Evolutionary conservation across 2,888 invertebrate genomes (phyloP).

Genomic region (Thelaira solivaga): DNA sequence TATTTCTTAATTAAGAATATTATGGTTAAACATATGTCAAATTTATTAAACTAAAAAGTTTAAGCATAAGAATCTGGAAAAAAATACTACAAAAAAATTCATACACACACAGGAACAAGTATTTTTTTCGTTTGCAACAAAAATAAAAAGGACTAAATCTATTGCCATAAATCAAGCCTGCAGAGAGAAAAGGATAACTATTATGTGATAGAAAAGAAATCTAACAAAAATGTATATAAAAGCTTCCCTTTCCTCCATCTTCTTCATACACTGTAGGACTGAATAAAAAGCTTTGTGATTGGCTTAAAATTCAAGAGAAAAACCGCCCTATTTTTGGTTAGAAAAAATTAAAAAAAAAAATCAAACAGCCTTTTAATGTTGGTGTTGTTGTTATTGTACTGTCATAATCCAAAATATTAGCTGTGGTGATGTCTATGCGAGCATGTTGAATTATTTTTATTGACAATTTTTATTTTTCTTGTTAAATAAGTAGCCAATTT

Average conservation of each 20-base stretch:
- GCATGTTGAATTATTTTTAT: conserved; percentile 48
- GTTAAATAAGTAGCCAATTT: conserved; percentile 52
- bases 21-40: conserved; percentile 60
- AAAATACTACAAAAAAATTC: neutral
- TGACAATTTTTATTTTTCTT: conserved; percentile 43
- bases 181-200: conserved; percentile 57
- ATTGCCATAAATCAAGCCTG: neutral
- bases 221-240: conserved; percentile 4
- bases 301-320: conserved; percentile 33
- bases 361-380: conserved; percentile 4
- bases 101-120: neutral
- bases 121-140: neutral
- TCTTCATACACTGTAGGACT: too few relatives aligned
- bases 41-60: conserved; percentile 49
- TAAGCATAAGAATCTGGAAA: conserved; percentile 39
- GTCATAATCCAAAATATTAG: conserved; percentile 55
- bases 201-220: neutral
- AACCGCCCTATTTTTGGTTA: conserved; percentile 50
- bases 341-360: neutral
- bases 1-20: conserved; percentile 52
- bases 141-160: conserved; percentile 16
- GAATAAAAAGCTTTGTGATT: conserved; percentile 41
- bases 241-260: too few relatives aligned
- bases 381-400: conserved; percentile 1
- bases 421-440: conserved; percentile 20